Evolutionary conservation across 1,140 invertebrate species (phyloP).

Genomic region (Maniola jurtina): DNA sequence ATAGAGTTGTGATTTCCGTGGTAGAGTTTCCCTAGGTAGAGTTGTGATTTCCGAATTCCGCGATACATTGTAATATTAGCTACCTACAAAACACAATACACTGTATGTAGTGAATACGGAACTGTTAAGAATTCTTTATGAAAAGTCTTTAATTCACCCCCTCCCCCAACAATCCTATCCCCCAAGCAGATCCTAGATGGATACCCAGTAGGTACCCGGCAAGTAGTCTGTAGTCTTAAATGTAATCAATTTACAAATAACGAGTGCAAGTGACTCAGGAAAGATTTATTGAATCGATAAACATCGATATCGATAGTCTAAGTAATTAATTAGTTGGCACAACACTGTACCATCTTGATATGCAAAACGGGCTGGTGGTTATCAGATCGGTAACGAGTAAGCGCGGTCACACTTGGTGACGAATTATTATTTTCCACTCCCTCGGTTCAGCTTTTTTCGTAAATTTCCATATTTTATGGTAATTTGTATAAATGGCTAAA

Average conservation of each 20-base stretch:
- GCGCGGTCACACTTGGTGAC: conserved; percentile 52
- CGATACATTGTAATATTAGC: too few relatives aligned
- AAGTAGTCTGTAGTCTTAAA: too few relatives aligned
- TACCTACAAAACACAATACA: too few relatives aligned
- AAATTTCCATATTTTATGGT: conserved; percentile 27
- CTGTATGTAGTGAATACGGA: too few relatives aligned
- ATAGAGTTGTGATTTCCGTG: too few relatives aligned
- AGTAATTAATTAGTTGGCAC: conserved; percentile 23
- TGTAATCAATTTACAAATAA: background rate
- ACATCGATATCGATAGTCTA: conserved; percentile 36
- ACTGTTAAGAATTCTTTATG: too few relatives aligned
- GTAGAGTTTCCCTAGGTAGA: too few relatives aligned
- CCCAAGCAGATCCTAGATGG: too few relatives aligned
- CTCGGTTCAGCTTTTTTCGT: conserved; percentile 21
- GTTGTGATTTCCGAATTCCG: too few relatives aligned
- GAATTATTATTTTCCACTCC: conserved; percentile 34
- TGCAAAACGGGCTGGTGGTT: conserved; percentile 53
- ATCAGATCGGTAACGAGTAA: conserved; percentile 56
- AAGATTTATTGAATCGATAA: background rate
- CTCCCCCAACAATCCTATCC: too few relatives aligned
- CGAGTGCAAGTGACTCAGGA: background rate
- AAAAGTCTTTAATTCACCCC: background rate
- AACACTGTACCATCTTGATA: conserved; percentile 55
- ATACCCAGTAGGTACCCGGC: too few relatives aligned
- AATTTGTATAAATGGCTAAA: conserved; percentile 11